Evolutionary conservation across 2,888 invertebrate genomes (phyloP).

Genomic region (Ethmia dodecea): DNA sequence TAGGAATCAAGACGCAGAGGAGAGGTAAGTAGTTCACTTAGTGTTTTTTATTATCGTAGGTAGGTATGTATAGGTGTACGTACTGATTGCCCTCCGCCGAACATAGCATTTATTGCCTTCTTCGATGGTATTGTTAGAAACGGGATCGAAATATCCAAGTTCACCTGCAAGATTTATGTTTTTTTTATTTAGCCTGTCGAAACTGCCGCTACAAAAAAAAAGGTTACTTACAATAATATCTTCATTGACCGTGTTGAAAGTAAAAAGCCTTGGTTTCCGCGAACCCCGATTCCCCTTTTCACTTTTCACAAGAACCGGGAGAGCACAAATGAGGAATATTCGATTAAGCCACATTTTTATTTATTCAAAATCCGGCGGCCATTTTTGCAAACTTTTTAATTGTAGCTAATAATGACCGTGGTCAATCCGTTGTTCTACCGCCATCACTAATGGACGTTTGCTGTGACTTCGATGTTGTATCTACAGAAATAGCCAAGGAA

Average conservation of each 20-base stretch:
- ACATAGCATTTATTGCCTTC: constrained; percentile 58
- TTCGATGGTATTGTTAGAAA: constrained; percentile 82
- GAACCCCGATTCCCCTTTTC: constrained; percentile 23
- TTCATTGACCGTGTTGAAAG: constrained; percentile 74
- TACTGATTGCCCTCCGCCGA: too few relatives aligned
- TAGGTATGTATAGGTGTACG: too few relatives aligned
- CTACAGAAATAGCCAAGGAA: constrained; percentile 45
- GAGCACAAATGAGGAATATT: constrained; percentile 25
- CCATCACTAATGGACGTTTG: constrained; percentile 37
- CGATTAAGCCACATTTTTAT: constrained; percentile 10
- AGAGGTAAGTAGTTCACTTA: too few relatives aligned
- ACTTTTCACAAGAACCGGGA: constrained; percentile 26
- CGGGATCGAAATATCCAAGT: constrained; percentile 81
- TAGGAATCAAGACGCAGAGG: too few relatives aligned
- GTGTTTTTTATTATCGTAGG: too few relatives aligned
- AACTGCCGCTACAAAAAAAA: too few relatives aligned
- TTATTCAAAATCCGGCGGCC: constrained; percentile 7
- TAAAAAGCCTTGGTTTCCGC: constrained; percentile 62
- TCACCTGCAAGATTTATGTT: constrained; percentile 80
- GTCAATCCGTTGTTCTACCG: constrained; percentile 29
- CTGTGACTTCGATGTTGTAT: constrained; percentile 37
- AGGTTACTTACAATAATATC: constrained; percentile 74
- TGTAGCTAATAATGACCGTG: constrained; percentile 9
- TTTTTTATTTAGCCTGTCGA: too few relatives aligned
- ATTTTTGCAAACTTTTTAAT: constrained; percentile 15